Evolutionary conservation across 2,888 invertebrate species (phyloP).

Genomic region (Ophioninae sp.): DNA sequence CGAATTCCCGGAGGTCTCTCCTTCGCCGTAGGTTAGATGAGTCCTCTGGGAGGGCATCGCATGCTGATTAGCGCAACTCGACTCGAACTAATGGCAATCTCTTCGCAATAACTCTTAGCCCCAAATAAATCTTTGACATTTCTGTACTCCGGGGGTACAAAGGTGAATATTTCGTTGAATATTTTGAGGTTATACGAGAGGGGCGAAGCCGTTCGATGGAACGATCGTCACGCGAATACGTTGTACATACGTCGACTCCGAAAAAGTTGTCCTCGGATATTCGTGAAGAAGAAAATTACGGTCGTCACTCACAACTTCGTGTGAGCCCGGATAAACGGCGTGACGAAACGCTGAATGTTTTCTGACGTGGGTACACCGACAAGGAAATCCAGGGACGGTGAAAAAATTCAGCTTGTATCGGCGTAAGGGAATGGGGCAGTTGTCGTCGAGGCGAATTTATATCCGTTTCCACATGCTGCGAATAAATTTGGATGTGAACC

Average conservation of each 20-base stretch:
- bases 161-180: not conserved
- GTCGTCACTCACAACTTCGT: not conserved
- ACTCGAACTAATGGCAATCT: slow-evolving; percentile 38
- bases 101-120: slow-evolving; percentile 37
- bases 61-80: slow-evolving; percentile 19
- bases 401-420: slow-evolving; percentile 27
- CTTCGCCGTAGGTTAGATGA: slow-evolving; percentile 11
- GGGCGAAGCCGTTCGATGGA: not conserved
- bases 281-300: not conserved
- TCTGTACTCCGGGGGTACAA: not conserved
- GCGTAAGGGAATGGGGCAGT: not conserved
- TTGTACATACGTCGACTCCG: not conserved
- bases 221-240: not conserved
- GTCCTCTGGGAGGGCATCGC: slow-evolving; percentile 6
- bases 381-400: slow-evolving; percentile 8
- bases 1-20: slow-evolving; percentile 3
- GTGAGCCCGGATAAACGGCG: not conserved
- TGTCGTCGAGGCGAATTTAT: slow-evolving; percentile 55
- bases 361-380: slow-evolving; percentile 23
- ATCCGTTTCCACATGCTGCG: slow-evolving; percentile 53
- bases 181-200: not conserved
- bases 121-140: slow-evolving; percentile 13
- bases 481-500: slow-evolving; percentile 55
- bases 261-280: not conserved
- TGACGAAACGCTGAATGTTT: slow-evolving; percentile 14